Percentiles rank a stretch among this genome's conserved stretches.
These are phyloP conservation scores for Euleptes europaea DNA, from an alignment of 2,113 vertebrate genomes.

Conservation along the genomic window DNA sequence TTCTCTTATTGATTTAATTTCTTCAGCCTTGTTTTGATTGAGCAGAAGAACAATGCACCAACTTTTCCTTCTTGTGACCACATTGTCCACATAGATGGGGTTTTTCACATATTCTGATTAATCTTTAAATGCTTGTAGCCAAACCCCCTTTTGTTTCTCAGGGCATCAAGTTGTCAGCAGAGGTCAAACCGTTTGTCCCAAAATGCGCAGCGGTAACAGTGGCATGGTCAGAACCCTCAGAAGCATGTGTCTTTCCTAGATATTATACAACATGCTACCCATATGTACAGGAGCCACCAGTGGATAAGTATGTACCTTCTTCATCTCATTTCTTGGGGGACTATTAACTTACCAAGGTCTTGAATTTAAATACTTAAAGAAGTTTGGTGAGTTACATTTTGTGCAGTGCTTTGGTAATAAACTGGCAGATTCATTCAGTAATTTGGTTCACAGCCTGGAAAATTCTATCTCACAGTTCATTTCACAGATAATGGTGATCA, in stretches of 20 bases:
- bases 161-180: conserved; percentile 76
- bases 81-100: background rate
- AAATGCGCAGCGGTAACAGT: conserved; percentile 61
- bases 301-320: conserved; percentile 73
- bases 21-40: conserved; percentile 19
- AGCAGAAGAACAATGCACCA: conserved; percentile 10
- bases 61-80: background rate
- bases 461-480: background rate
- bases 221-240: conserved; percentile 71
- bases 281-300: conserved; percentile 68
- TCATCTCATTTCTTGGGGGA: conserved; percentile 36
- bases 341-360: conserved; percentile 2
- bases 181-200: conserved; percentile 79
- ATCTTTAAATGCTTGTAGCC: conserved; percentile 47
- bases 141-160: conserved; percentile 60
- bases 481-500: background rate
- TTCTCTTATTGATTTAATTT: background rate
- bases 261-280: conserved; percentile 71
- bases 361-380: background rate
- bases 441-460: background rate
- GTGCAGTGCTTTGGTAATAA: background rate
- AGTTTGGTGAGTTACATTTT: background rate
- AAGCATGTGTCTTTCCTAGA: conserved; percentile 69
- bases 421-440: background rate
- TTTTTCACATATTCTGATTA: conserved; percentile 36